Percentiles rank a stretch among this genome's conserved stretches.
Conservation (phyloP, 2,113 vertebrate genomes). For the Triplophysa dalaica region DNA sequence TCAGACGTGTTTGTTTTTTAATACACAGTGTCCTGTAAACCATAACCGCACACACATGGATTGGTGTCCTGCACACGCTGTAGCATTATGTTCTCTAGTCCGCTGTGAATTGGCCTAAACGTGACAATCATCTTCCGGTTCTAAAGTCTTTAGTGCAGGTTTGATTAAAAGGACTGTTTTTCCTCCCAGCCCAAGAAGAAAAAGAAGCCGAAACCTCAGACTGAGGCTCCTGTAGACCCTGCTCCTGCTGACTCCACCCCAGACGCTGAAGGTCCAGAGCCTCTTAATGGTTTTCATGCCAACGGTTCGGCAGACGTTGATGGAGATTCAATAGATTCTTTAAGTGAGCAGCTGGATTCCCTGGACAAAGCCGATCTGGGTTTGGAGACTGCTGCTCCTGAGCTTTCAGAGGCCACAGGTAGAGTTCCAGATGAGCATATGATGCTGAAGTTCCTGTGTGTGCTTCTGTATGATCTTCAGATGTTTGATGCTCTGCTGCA, state of each 20-base stretch:
- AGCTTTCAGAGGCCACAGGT: constrained; percentile 74
- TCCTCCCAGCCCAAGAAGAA: constrained; percentile 86
- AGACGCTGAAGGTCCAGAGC: constrained; percentile 68
- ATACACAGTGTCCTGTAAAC: no score
- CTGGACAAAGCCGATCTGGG: constrained; percentile 86
- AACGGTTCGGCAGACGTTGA: constrained; percentile 84
- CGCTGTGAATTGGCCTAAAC: background rate
- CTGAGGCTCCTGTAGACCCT: constrained; percentile 67
- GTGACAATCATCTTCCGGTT: background rate
- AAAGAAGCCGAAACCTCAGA: constrained; percentile 90
- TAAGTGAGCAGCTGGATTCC: constrained; percentile 90
- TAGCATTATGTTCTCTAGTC: no score
- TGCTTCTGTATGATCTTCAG: background rate
- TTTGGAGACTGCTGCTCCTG: constrained; percentile 71
- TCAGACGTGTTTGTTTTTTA: background rate
- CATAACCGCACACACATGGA: no score
- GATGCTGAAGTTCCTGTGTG: background rate
- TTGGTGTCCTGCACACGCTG: no score
- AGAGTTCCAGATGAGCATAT: background rate
- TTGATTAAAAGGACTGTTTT: background rate
- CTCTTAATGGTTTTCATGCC: constrained; percentile 86
- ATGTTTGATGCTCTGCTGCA: constrained; percentile 52
- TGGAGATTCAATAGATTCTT: constrained; percentile 86
- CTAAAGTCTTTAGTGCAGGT: background rate
- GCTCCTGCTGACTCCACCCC: constrained; percentile 56